Percentiles rank a stretch among this genome's conserved stretches.
Evolutionary conservation across 2,113 vertebrate species (phyloP).

Genomic region (Bungarus multicinctus): DNA sequence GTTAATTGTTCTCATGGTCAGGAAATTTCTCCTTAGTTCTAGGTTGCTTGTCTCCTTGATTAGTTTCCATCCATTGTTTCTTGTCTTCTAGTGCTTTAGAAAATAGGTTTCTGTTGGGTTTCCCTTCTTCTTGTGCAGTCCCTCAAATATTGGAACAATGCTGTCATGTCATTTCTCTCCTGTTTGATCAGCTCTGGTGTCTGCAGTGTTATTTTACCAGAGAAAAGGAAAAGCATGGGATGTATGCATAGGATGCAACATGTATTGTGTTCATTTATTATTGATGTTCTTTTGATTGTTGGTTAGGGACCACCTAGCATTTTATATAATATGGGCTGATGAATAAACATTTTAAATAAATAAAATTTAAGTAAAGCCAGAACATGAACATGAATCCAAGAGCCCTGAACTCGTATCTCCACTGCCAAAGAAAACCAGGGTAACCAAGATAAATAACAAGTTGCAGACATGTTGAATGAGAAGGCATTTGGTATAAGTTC

Average conservation of each 20-base stretch:
- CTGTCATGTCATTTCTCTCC: not conserved
- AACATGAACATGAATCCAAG: not conserved
- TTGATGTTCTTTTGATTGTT: too few relatives aligned
- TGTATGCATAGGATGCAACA: not conserved
- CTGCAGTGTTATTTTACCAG: not conserved
- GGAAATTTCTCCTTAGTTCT: too few relatives aligned
- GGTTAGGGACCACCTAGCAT: too few relatives aligned
- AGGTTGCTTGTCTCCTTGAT: too few relatives aligned
- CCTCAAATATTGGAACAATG: too few relatives aligned
- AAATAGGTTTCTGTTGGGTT: not conserved
- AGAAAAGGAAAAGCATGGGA: not conserved
- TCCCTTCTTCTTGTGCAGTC: not conserved
- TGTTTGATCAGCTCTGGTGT: not conserved
- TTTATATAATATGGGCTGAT: too few relatives aligned
- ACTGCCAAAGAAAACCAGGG: not conserved
- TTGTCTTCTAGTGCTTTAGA: too few relatives aligned
- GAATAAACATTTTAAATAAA: too few relatives aligned
- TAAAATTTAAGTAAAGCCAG: not conserved
- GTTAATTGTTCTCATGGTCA: too few relatives aligned
- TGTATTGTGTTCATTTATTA: too few relatives aligned
- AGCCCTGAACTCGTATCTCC: not conserved
- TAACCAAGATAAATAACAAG: constrained; percentile 60
- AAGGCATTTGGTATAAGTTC: constrained; percentile 55
- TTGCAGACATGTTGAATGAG: constrained; percentile 57
- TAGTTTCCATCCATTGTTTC: too few relatives aligned